Evolutionary conservation across 2,113 vertebrate genomes (phyloP).

Genomic region (Oriolus oriolus): DNA sequence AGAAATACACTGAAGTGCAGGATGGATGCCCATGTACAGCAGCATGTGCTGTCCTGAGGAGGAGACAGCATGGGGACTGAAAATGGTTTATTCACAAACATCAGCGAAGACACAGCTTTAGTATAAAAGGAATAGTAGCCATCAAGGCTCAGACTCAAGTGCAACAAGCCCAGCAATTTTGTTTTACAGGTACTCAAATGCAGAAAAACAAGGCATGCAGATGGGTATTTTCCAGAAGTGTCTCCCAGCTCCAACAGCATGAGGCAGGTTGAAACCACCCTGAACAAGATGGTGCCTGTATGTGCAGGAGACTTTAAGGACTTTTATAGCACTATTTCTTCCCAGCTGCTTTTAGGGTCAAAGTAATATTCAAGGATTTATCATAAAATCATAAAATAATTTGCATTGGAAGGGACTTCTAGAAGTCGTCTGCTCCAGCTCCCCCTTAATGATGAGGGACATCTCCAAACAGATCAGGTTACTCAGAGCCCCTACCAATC

Average conservation of each 20-base stretch:
- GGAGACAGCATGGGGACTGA: background rate
- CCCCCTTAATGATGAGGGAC: background rate
- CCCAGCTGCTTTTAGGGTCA: background rate
- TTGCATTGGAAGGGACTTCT: background rate
- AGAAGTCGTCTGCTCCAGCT: background rate
- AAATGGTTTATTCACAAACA: background rate
- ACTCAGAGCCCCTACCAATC: background rate
- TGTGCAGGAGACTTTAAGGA: background rate
- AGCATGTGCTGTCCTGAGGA: background rate
- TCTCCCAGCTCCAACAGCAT: background rate
- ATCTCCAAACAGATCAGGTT: background rate
- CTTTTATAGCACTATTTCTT: background rate
- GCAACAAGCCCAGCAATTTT: background rate
- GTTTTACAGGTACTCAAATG: background rate
- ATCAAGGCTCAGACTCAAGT: background rate
- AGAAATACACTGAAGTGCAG: background rate
- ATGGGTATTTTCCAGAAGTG: background rate
- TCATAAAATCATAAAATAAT: background rate
- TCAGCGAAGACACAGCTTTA: background rate
- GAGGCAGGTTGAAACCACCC: background rate
- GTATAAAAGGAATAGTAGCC: background rate
- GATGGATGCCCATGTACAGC: background rate
- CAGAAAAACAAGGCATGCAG: background rate
- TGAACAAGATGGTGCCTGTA: background rate
- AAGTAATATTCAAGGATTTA: background rate